Conservation (phyloP, 2,797 vertebrate genomes). For the Agapornis canus region DNA sequence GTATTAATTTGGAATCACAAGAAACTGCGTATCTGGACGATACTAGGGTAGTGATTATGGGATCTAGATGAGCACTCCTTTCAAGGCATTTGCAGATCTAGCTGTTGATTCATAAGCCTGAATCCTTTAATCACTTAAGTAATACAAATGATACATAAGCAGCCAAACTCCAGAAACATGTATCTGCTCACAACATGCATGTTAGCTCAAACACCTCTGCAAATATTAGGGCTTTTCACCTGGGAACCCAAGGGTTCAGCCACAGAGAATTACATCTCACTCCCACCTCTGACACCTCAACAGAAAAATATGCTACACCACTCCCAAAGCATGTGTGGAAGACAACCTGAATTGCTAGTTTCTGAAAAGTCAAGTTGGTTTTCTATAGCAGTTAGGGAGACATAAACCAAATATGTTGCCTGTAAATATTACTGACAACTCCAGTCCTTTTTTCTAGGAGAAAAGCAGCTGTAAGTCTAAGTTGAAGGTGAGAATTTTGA, state of each 20-base stretch:
- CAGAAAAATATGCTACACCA: neutral
- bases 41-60: fast-evolving
- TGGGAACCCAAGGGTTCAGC: neutral
- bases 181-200: neutral
- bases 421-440: neutral
- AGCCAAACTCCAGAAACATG: neutral
- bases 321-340: fast-evolving
- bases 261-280: neutral
- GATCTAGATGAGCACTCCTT: neutral
- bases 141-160: neutral
- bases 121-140: neutral
- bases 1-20: neutral
- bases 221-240: neutral
- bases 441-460: neutral
- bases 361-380: neutral
- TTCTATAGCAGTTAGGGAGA: neutral
- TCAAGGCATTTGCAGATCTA: neutral
- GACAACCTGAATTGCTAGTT: neutral
- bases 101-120: neutral
- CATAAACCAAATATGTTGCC: neutral
- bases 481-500: neutral
- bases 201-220: neutral
- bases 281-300: neutral
- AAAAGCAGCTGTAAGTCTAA: neutral
- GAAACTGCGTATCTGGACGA: neutral